phyloP scores from a whole-genome alignment of 2,113 vertebrate genomes.

The Erythrocercus mccallii region DNA sequence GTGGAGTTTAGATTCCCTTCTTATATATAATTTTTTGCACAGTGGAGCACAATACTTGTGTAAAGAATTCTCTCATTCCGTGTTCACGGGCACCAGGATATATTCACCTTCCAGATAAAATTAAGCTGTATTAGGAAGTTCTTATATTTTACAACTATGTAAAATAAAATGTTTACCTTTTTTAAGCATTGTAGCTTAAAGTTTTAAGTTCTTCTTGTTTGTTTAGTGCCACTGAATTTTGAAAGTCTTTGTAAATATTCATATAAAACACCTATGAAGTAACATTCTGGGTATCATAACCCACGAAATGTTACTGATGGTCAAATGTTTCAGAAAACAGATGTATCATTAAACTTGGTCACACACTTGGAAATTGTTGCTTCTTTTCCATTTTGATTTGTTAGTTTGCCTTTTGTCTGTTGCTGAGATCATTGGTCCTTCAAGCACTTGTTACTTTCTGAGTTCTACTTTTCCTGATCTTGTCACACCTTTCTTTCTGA shows the following conservation, averaged over 20 bases:
- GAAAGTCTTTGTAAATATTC: conserved; percentile 77
- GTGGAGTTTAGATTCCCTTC: conserved; percentile 71
- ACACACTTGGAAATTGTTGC: conserved; percentile 57
- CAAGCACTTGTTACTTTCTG: not conserved
- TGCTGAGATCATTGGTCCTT: not conserved
- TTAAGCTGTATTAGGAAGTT: conserved; percentile 72
- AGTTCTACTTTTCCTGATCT: not conserved
- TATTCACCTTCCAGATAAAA: conserved; percentile 68
- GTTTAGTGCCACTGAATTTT: conserved; percentile 73
- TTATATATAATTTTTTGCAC: conserved; percentile 73
- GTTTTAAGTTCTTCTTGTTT: conserved; percentile 60
- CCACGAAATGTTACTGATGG: conserved; percentile 80
- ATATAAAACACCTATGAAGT: conserved; percentile 78
- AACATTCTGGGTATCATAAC: conserved; percentile 68
- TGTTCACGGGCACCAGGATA: conserved; percentile 70
- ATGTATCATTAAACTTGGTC: conserved; percentile 77
- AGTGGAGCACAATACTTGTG: conserved; percentile 79
- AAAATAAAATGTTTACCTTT: conserved; percentile 83
- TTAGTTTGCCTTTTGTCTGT: not conserved
- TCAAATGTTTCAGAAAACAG: conserved; percentile 72
- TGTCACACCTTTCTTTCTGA: not conserved
- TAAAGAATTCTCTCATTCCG: conserved; percentile 78
- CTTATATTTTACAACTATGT: conserved; percentile 77
- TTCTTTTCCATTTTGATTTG: conserved; percentile 10
- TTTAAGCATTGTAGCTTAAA: conserved; percentile 80